Conservation (phyloP, 2,797 vertebrate species). For the Chelon labrosus region DNA sequence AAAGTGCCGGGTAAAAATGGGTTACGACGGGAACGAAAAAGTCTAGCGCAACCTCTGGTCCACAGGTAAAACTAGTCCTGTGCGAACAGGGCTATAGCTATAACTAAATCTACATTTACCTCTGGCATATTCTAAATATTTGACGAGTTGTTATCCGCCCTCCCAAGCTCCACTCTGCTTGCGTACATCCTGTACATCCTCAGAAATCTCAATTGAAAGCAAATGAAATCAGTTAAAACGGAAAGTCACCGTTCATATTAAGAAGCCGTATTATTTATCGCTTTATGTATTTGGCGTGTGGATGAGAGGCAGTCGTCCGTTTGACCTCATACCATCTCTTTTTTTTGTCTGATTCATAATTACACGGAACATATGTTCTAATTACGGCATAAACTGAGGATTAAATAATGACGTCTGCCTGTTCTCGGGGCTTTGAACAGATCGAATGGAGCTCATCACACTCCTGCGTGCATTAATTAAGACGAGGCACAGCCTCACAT, state of each 20-base stretch:
- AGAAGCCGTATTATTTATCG: slow-evolving; percentile 32
- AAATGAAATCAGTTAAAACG: slow-evolving; percentile 31
- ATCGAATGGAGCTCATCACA: slow-evolving; percentile 1
- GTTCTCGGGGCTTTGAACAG: slow-evolving; percentile 10
- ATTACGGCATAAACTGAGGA: slow-evolving; percentile 11
- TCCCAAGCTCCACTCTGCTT: not conserved
- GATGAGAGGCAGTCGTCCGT: slow-evolving; percentile 11
- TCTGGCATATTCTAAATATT: too few species aligned
- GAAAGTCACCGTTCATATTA: slow-evolving; percentile 25
- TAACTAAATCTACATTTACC: too few species aligned
- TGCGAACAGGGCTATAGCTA: too few species aligned
- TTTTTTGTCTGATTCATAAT: not conserved
- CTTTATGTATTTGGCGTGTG: slow-evolving; percentile 25
- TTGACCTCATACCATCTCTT: not conserved
- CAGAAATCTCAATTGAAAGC: slow-evolving; percentile 28
- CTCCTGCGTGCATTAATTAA: slow-evolving; percentile 41
- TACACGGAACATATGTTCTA: slow-evolving; percentile 7
- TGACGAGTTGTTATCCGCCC: too few species aligned
- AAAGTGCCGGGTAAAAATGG: too few species aligned
- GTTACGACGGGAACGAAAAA: too few species aligned
- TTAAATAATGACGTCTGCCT: slow-evolving; percentile 23
- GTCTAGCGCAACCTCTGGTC: too few species aligned
- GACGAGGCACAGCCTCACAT: slow-evolving; percentile 24
- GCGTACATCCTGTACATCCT: not conserved
- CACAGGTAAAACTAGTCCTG: too few species aligned